Base-by-base conservation (phyloP, 2,888 invertebrate genomes). In the Euzetes globulus region DNA sequence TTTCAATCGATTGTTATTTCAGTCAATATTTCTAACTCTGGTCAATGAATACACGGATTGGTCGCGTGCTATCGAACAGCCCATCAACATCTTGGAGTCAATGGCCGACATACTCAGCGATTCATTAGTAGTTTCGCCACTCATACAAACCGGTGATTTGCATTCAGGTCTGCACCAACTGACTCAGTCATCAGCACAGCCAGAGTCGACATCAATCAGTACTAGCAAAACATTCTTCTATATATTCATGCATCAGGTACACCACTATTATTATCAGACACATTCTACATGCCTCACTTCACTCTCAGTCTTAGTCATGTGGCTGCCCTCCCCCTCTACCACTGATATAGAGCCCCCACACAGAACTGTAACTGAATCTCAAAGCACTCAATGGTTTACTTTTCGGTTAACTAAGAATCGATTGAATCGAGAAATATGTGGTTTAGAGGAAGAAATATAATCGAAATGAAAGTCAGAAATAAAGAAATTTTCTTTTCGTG, bases 41-140 rank as follows among this genome's bases (percentile, higher is more conserved):
- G 87, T 90, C 78, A 92, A 93, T 84, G 92, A 94, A 83, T 94
- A 94, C 84, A 92, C 92, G 77, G 92, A 93, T 84, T 94, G 93
- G 92, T 71, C 71, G 84, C 89, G 89, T 81, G 88, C 90, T 0
- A 88, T 91, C 76, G 88, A 90, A 80, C 90, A 91, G 81, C 90
- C 91, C 2, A 88, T 92, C 81, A 89, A 90, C 82, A 90, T 92
- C 80, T 87, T 93, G 77, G 94, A 90, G 82, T 89, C 90, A 63
- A 89, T 92, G 29, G 87, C 93, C 83, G 91, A 91, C 81, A 88
- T 92, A 19, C 85, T 94, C n/a, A 90, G 90, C 80, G 93, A 94
- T 83, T 92, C 90, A 0, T 90, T 92, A 74, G 89, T 88, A 19
- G 90, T 89, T 1, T 89, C 92, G 4, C 92, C 92, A 0, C 71